Evolutionary conservation across 2,888 invertebrate genomes (phyloP).

Genomic region (Caenorhabditis becei): DNA sequence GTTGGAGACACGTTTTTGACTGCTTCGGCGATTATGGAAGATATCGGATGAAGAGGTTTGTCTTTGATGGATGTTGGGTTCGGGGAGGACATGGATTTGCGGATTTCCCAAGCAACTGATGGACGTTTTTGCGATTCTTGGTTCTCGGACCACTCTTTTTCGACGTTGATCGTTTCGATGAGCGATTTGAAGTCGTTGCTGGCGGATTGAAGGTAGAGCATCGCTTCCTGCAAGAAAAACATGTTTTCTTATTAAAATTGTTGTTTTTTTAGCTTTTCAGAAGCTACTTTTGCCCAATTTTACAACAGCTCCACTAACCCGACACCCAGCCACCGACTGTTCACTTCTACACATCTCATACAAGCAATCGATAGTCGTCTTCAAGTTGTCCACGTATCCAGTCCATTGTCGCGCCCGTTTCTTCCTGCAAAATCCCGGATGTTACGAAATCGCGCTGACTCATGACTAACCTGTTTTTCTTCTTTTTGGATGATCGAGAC

Average conservation of each 20-base stretch:
- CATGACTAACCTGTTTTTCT: slow-evolving; percentile 52
- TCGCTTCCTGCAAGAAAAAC: slow-evolving; percentile 87
- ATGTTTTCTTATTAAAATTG: slow-evolving; percentile 5
- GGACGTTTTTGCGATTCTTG: slow-evolving; percentile 85
- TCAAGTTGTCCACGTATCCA: slow-evolving; percentile 93
- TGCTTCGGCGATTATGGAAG: slow-evolving; percentile 56
- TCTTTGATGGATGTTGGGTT: slow-evolving; percentile 42
- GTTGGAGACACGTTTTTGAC: slow-evolving; percentile 29
- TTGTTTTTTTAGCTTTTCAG: slow-evolving; percentile 5
- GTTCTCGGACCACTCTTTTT: slow-evolving; percentile 87
- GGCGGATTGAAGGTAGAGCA: slow-evolving; percentile 94
- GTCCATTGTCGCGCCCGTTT: slow-evolving; percentile 92
- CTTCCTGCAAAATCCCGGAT: slow-evolving; percentile 54
- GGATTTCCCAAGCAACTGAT: slow-evolving; percentile 95
- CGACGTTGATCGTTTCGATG: slow-evolving; percentile 93
- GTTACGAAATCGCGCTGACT: not conserved
- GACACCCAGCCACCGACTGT: slow-evolving; percentile 93
- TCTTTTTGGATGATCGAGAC: slow-evolving; percentile 58
- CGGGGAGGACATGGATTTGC: slow-evolving; percentile 86
- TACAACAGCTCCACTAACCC: no score
- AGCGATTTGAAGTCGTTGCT: slow-evolving; percentile 94
- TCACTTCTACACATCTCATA: slow-evolving; percentile 96
- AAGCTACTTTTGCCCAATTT: not conserved
- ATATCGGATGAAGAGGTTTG: slow-evolving; percentile 58
- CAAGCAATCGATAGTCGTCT: slow-evolving; percentile 94